Percentiles rank a stretch among this genome's conserved stretches.
Conservation (phyloP, 1,140 invertebrate species). For the Atta cephalotes region DNA sequence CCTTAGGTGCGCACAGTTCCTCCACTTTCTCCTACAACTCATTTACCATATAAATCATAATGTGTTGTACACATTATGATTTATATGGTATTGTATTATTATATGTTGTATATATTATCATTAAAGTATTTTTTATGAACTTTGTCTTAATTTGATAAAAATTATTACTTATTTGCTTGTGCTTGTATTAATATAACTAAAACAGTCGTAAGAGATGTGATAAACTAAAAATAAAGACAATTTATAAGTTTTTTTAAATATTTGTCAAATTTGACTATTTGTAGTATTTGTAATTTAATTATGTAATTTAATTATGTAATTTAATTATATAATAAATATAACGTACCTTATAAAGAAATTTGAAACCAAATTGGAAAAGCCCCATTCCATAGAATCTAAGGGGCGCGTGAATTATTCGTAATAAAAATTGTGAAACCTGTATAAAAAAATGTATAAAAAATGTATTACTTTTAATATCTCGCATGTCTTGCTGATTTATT, state of each 20-base stretch:
- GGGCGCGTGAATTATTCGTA: background rate
- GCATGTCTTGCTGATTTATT: background rate
- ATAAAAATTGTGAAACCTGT: constrained; percentile 7
- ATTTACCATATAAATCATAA: background rate
- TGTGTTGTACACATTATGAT: too few species aligned
- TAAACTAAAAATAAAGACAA: constrained; percentile 10
- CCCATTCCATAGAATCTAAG: constrained; percentile 28
- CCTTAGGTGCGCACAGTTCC: too few species aligned
- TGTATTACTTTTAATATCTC: background rate
- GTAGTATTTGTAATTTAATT: too few species aligned
- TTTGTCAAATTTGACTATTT: background rate
- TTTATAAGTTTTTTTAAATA: background rate
- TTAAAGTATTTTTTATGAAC: background rate
- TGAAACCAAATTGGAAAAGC: constrained; percentile 36
- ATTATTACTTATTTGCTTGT: background rate
- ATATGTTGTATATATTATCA: background rate
- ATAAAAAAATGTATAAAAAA: constrained; percentile 4
- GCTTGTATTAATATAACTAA: constrained; percentile 23
- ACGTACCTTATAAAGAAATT: constrained; percentile 2
- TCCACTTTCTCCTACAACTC: background rate
- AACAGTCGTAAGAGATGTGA: background rate
- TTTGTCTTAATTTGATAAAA: background rate
- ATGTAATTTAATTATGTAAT: background rate
- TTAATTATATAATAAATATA: background rate
- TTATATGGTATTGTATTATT: too few species aligned